phyloP scores from a whole-genome alignment of 1,140 invertebrate species.

The Pinna nobilis region DNA sequence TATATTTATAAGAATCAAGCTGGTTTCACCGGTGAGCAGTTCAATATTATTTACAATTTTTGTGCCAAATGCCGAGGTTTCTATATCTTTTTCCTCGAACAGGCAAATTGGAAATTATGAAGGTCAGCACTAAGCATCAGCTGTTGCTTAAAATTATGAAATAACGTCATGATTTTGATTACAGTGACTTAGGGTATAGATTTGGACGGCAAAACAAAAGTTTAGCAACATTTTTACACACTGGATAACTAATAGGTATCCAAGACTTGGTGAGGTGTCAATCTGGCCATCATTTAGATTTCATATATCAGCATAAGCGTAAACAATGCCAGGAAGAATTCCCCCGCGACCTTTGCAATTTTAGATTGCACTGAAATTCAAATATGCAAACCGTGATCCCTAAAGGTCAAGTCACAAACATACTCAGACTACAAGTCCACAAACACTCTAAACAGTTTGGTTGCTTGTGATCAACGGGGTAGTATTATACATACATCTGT shows the following conservation, averaged over 20 bases:
- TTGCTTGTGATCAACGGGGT: constrained; percentile 45
- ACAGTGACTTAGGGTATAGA: background rate
- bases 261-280: constrained; percentile 32
- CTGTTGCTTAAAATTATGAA: too few relatives aligned
- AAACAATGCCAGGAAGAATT: constrained; percentile 38
- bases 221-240: constrained; percentile 26
- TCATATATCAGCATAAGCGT: constrained; percentile 43
- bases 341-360: constrained; percentile 32
- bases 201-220: too few relatives aligned
- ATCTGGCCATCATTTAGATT: constrained; percentile 45
- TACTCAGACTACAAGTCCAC: constrained; percentile 51
- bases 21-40: too few relatives aligned
- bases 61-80: too few relatives aligned
- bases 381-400: constrained; percentile 12
- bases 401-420: constrained; percentile 33
- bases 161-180: background rate
- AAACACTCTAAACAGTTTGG: constrained; percentile 46
- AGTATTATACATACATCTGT: constrained; percentile 39
- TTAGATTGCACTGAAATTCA: constrained; percentile 37
- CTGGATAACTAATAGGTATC: constrained; percentile 39
- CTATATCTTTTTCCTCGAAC: too few relatives aligned
- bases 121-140: too few relatives aligned
- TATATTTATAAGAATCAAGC: too few relatives aligned
- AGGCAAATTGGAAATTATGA: too few relatives aligned
- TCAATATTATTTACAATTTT: too few relatives aligned